Base-by-base conservation (phyloP, 2,888 invertebrate species). In the Pseudeuparius sepicola region DNA sequence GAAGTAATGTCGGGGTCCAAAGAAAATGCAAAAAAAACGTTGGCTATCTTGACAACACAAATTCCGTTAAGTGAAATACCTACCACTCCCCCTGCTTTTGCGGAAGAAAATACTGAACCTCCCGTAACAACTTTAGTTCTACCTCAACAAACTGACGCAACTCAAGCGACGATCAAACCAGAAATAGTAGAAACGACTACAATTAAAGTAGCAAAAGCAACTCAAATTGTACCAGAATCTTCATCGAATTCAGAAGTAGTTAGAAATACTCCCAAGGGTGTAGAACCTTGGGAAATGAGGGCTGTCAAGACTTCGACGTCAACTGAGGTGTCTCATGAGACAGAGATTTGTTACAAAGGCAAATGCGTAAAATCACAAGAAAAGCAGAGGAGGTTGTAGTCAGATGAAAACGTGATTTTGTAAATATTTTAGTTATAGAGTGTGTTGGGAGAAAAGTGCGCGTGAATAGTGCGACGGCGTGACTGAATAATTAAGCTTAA, bases 341-440 rank as follows among this genome's bases (percentile, higher is more conserved):
- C 87, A 18, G 87, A 87, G 64, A 88, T 88, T 43, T 88, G 88
- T 55, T 88, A 81, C 59, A 75, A 82, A 55, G 88, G 88, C 9
- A 77, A 79, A 53, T 88, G 88, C 59, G 75, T 87, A 43, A 86
- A 86, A 64, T 65, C 66, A 16, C 54, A 49, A 34, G 54, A 57
- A 23, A 52, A 47, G 39, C 52, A 54, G 11, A 47, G 40, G 20
- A 20, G 20, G 20, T 6, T 20, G 6, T 20, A 20, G 20, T n/a
- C n/a, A n/a, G n/a, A n/a, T n/a, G n/a, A n/a, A n/a, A n/a, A n/a
- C n/a, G n/a, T n/a, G n/a, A n/a, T n/a, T n/a, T n/a, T n/a, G n/a
- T n/a, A n/a, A n/a, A n/a, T n/a, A n/a, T n/a, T n/a, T n/a, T n/a
- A n/a, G n/a, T n/a, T n/a, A n/a, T n/a, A n/a, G n/a, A n/a, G n/a